phyloP scores from a whole-genome alignment of 92 coral and sea anemone species.

The Paramuricea clavata region DNA sequence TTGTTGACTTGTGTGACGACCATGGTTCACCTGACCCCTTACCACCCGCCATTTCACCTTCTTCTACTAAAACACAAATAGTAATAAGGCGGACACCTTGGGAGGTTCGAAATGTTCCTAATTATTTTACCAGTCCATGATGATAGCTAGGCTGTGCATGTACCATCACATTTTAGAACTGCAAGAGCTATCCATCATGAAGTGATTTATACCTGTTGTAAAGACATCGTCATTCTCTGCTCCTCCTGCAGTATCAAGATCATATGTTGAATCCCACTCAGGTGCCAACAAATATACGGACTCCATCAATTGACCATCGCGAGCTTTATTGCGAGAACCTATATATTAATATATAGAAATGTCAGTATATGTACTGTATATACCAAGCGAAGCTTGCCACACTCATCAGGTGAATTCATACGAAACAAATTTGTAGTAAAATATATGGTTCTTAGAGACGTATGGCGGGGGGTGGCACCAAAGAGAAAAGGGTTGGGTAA shows the following conservation, averaged over 20 bases:
- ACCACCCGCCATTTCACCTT: neutral
- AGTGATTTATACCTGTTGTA: neutral
- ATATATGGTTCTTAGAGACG: too few relatives aligned
- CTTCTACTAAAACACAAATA: neutral
- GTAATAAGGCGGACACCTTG: neutral
- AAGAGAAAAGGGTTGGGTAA: too few relatives aligned
- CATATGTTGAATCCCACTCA: constrained; percentile 43
- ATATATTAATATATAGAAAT: too few relatives aligned
- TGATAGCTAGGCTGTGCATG: too few relatives aligned
- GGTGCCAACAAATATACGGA: constrained; percentile 25
- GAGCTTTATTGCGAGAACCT: neutral
- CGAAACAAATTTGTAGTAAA: too few relatives aligned
- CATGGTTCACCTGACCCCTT: constrained; percentile 22
- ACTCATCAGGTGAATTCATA: neutral
- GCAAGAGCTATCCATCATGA: neutral
- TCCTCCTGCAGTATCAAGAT: neutral
- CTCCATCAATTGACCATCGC: constrained; percentile 13
- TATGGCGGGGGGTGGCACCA: too few relatives aligned
- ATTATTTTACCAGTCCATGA: too few relatives aligned
- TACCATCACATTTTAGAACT: neutral
- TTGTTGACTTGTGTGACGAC: constrained; percentile 20
- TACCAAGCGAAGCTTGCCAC: neutral
- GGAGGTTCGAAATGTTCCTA: too few relatives aligned
- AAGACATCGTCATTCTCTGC: neutral
- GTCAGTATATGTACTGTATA: too few relatives aligned